phyloP scores from a whole-genome alignment of 2,888 invertebrate genomes.

The Endotricha flammealis region DNA sequence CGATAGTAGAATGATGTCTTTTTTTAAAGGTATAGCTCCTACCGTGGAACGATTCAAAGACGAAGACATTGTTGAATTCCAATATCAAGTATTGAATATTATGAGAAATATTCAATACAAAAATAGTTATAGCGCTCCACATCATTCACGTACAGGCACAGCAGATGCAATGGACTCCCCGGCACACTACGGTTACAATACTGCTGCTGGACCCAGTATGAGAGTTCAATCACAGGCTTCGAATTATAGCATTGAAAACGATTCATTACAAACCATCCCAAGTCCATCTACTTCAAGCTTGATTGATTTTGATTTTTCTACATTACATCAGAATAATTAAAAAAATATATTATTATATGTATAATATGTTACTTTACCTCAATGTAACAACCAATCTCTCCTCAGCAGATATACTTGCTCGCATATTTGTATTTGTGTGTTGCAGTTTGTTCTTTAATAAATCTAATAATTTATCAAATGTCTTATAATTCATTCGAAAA shows the following conservation, averaged over 20 bases:
- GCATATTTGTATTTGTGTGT: conserved; percentile 21
- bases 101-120: conserved; percentile 21
- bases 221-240: conserved; percentile 15
- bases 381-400: conserved; percentile 27
- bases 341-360: too few relatives aligned
- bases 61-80: conserved; percentile 26
- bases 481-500: not conserved
- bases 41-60: conserved; percentile 24
- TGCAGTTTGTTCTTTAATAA: conserved; percentile 28
- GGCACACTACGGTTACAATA: conserved; percentile 19
- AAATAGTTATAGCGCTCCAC: conserved; percentile 16
- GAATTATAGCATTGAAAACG: conserved; percentile 12
- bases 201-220: conserved; percentile 22
- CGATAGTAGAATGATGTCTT: conserved; percentile 23
- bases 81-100: conserved; percentile 23
- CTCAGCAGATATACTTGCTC: conserved; percentile 24
- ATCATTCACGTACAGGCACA: conserved; percentile 7
- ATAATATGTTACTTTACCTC: conserved; percentile 27
- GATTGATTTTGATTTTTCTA: conserved; percentile 22
- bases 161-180: conserved; percentile 15
- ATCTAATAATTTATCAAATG: conserved; percentile 31
- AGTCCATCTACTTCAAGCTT: conserved; percentile 20
- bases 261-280: conserved; percentile 13
- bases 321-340: conserved; percentile 5
- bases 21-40: conserved; percentile 19